These are phyloP conservation scores for Hepsetus odoe DNA, from an alignment of 2,113 vertebrate genomes.

Conservation along the genomic window DNA sequence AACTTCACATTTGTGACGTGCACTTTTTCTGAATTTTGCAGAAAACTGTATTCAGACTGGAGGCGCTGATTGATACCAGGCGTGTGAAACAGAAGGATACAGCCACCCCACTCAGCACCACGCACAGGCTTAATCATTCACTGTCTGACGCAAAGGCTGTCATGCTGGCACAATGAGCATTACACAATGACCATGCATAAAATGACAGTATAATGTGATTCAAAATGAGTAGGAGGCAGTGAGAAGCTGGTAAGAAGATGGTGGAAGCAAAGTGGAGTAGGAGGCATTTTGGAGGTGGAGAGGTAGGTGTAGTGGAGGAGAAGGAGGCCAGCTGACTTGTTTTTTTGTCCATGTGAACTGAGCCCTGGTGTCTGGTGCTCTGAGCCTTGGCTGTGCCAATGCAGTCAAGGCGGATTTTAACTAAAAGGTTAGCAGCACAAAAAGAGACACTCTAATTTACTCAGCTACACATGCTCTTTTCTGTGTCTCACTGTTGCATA, in stretches of 20 bases:
- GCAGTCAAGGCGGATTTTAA: not conserved
- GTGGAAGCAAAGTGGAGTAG: not conserved
- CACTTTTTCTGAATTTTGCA: not conserved
- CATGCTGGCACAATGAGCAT: not conserved
- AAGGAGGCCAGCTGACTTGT: constrained; percentile 4
- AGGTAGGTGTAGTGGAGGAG: not conserved
- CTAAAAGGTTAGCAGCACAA: not conserved
- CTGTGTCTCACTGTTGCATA: not conserved
- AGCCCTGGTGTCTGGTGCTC: not conserved
- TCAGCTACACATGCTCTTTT: not conserved
- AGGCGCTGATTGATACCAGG: not conserved
- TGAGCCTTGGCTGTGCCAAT: not conserved
- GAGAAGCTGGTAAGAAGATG: not conserved
- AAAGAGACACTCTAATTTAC: constrained; percentile 9
- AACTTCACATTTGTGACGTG: not conserved
- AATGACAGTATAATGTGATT: not conserved
- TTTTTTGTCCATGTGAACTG: not conserved
- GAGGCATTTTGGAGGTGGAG: constrained; percentile 3
- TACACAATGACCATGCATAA: constrained; percentile 12
- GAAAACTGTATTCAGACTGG: not conserved
- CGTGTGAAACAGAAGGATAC: not conserved
- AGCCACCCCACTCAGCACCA: not conserved
- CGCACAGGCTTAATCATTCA: not conserved
- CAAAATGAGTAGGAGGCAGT: constrained; percentile 27
- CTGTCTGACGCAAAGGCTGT: not conserved